Evolutionary conservation across 2,888 invertebrate species (phyloP), one percentile per base, ranked within the genome.

Genomic region (Poecilus cupreus): DNA sequence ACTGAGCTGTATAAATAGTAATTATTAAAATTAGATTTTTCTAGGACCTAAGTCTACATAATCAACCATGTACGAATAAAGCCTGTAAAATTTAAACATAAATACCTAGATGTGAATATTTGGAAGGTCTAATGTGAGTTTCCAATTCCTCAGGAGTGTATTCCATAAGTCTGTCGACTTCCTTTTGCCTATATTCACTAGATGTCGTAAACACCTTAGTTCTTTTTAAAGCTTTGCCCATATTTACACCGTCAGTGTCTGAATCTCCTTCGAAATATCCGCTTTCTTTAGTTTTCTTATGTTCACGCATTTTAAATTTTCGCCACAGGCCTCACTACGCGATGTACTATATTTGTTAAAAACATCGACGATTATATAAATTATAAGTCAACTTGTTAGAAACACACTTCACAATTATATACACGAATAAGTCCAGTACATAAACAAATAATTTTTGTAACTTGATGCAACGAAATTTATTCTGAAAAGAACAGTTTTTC

Each of bases 231-330:
- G 88, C 87, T 86, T 87, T 88, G 51, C 88, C 89, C 90, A 89
- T 89, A 82, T 92, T 92, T 89, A 90, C 91, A 84, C 90, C 91
- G 83, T 89, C 90, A 84, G 92, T 91, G 87, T 93, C 93, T 86
- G 92, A 91, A 88, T 93, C 93, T 85, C 94, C 95, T 89, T 95
- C 95, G 91, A 94, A 96, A 88, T 94, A 96, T 83, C 95, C 95
- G 88, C 95, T 95, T 90, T 96, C 96, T 91, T 95, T 89, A 83
- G 89, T 89, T 86, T 89, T 89, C 85, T 89, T 89, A 85, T 89
- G 89, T 83, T 87, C 86, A 85, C 89, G 89, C 89, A 89, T 89
- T 85, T 87, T 88, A 81, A 81, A 64, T 75, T 18, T 57, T 74
- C 39, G 75, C 60, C 43, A 75, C 32, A 24, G 43, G 51, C 32